These are phyloP conservation scores for Aspiorhynchus laticeps DNA, from an alignment of 2,113 vertebrate genomes.

Conservation along the genomic window DNA sequence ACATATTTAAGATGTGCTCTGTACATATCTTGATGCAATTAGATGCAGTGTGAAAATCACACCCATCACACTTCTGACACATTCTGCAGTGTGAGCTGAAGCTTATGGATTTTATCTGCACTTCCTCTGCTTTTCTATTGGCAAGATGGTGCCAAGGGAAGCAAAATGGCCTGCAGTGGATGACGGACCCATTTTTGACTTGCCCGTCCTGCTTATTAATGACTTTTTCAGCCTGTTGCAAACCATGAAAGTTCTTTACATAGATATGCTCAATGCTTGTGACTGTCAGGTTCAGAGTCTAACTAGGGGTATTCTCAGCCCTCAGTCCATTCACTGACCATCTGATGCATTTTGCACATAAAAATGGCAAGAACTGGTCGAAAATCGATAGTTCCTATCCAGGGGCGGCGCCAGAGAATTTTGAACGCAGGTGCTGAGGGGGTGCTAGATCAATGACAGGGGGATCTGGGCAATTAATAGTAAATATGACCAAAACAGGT, in stretches of 20 bases:
- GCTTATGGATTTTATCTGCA: conserved; percentile 20
- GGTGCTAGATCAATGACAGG: too few relatives aligned
- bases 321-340: background rate
- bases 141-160: conserved; percentile 4
- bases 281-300: background rate
- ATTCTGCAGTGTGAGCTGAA: background rate
- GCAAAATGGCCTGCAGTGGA: background rate
- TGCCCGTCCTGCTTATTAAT: background rate
- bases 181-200: conserved; percentile 2
- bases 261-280: background rate
- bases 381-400: background rate
- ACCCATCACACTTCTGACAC: conserved; percentile 21
- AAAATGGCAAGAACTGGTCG: background rate
- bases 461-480: too few relatives aligned
- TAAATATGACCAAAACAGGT: too few relatives aligned
- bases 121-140: background rate
- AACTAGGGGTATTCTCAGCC: background rate
- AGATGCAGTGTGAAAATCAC: conserved; percentile 21
- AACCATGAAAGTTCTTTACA: background rate
- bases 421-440: too few relatives aligned
- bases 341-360: background rate
- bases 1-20: conserved; percentile 9
- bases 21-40: conserved; percentile 19
- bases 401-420: too few relatives aligned
- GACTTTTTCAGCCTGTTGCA: conserved; percentile 7